These are phyloP conservation scores for Lemur catta DNA, from an alignment of 2,797 vertebrate species.

Conservation along the genomic window DNA sequence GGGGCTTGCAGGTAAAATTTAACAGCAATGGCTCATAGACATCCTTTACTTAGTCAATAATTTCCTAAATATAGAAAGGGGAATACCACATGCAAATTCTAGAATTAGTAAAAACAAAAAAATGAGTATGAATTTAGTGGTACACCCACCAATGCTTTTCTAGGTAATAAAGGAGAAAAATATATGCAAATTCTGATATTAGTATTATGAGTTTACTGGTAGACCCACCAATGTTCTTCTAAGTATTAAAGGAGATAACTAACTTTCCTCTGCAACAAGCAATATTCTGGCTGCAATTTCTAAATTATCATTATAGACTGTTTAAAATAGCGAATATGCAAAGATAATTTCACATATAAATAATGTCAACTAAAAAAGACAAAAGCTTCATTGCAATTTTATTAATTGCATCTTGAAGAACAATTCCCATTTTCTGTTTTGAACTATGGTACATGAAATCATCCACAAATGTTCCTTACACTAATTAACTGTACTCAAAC, in stretches of 20 bases:
- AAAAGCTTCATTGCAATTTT: slow-evolving; percentile 40
- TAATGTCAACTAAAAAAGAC: slow-evolving; percentile 45
- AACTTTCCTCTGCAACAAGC: neutral
- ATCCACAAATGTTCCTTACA: neutral
- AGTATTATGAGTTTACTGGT: neutral
- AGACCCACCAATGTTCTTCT: neutral
- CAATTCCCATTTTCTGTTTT: slow-evolving; percentile 32
- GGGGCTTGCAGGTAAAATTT: neutral
- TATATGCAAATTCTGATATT: neutral
- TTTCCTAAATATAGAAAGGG: neutral
- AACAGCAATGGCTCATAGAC: neutral
- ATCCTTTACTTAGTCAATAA: neutral
- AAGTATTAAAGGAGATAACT: neutral
- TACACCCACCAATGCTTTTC: neutral
- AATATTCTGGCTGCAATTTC: neutral
- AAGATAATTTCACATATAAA: slow-evolving; percentile 45
- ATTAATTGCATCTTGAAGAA: slow-evolving; percentile 63
- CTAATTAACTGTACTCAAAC: slow-evolving; percentile 54
- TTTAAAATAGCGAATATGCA: slow-evolving; percentile 19
- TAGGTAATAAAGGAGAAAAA: neutral
- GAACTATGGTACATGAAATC: slow-evolving; percentile 7
- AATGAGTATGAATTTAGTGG: neutral
- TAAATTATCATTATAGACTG: slow-evolving; percentile 15
- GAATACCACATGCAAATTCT: neutral
- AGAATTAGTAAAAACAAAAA: neutral